Conservation (phyloP, 2,797 vertebrate genomes). For the Cacajao melanocephalus region DNA sequence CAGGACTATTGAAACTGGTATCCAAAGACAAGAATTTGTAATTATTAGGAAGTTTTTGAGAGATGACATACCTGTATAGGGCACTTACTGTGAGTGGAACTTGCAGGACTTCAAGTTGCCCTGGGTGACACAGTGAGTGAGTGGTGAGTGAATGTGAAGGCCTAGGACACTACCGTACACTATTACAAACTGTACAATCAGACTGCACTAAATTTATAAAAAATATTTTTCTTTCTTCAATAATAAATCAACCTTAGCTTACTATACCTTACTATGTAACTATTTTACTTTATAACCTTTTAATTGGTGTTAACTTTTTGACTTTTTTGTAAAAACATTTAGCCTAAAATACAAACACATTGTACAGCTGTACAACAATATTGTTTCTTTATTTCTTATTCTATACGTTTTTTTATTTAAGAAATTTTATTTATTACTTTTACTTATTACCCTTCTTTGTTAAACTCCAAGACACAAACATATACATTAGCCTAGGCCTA, state of each 20-base stretch:
- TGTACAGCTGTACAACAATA: background rate
- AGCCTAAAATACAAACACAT: background rate
- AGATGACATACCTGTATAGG: background rate
- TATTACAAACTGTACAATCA: background rate
- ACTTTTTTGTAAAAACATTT: background rate
- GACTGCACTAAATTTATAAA: background rate
- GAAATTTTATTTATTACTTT: background rate
- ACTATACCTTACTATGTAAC: background rate
- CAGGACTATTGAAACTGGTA: background rate
- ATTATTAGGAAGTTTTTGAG: background rate
- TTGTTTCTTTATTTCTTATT: background rate
- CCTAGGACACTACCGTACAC: too few relatives aligned
- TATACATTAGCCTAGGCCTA: background rate
- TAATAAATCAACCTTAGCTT: background rate
- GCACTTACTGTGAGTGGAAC: background rate
- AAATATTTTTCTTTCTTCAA: background rate
- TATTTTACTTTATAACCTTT: background rate
- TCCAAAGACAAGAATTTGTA: background rate
- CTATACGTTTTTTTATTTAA: background rate
- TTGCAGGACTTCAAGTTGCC: background rate
- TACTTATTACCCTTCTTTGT: background rate
- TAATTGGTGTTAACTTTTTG: background rate
- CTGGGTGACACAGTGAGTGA: background rate
- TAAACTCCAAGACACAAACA: background rate
- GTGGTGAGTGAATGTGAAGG: background rate